Conservation (phyloP, 2,797 vertebrate species). For the Tapera naevia region DNA sequence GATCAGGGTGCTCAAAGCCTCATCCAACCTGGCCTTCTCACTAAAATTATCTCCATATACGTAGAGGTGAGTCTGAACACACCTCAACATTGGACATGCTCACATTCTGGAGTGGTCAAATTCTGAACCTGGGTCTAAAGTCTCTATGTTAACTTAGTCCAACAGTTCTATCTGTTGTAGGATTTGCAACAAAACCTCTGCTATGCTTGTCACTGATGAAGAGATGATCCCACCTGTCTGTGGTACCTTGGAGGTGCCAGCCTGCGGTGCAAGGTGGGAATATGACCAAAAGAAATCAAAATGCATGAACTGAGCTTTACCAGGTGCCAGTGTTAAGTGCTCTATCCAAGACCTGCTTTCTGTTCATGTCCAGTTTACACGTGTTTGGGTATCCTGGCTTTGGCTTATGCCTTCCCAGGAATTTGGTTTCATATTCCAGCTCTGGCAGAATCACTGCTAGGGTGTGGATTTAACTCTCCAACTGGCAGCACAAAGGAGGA, state of each 20-base stretch:
- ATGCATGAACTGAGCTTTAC: neutral
- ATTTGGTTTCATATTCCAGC: neutral
- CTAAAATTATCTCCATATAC: neutral
- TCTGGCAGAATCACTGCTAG: neutral
- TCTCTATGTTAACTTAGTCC: neutral
- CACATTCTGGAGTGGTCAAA: neutral
- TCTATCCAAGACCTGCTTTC: neutral
- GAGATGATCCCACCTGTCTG: neutral
- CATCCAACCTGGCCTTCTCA: no score
- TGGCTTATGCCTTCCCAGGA: neutral
- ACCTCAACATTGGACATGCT: neutral
- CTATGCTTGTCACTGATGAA: neutral
- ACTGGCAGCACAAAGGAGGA: neutral
- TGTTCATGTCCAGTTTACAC: neutral
- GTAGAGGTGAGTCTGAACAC: neutral
- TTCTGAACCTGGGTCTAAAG: neutral
- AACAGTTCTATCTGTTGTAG: neutral
- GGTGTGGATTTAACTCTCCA: neutral
- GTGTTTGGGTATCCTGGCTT: neutral
- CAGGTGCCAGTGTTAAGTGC: neutral
- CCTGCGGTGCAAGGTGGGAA: no score
- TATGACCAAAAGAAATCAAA: neutral
- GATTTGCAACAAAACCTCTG: neutral
- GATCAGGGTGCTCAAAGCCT: no score
- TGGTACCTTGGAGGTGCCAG: neutral